Conservation (phyloP, 2,113 vertebrate species). For the Brevimyrus niger region DNA sequence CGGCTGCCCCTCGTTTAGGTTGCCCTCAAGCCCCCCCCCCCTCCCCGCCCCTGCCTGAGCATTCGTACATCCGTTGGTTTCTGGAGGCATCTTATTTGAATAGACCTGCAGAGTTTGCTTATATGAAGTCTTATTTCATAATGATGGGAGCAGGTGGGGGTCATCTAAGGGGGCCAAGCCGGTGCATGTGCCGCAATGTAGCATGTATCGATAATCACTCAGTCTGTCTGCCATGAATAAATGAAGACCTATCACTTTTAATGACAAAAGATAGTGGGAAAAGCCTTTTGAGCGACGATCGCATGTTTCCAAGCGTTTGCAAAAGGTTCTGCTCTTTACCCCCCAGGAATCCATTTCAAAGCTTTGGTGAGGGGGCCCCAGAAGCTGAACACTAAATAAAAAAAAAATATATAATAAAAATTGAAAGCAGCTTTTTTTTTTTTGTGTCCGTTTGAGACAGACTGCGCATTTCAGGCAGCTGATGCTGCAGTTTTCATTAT, state of each 20-base stretch:
- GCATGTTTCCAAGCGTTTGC: background rate
- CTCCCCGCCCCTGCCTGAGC: background rate
- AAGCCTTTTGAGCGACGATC: background rate
- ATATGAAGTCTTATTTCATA: background rate
- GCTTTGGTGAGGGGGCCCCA: background rate
- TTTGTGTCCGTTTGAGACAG: background rate
- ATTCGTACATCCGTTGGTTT: background rate
- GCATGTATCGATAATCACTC: background rate
- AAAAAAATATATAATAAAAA: background rate
- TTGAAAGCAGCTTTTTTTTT: background rate
- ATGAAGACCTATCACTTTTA: background rate
- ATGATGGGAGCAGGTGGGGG: background rate
- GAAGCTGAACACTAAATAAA: background rate
- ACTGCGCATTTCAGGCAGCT: constrained; percentile 32
- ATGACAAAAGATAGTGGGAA: background rate
- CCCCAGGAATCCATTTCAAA: background rate
- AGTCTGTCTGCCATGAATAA: background rate
- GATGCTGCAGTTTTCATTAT: constrained; percentile 38
- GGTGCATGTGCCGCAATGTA: background rate
- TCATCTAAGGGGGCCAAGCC: background rate
- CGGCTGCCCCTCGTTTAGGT: background rate
- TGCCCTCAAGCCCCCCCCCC: background rate
- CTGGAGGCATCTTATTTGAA: background rate
- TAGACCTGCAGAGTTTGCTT: background rate
- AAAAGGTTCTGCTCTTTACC: background rate